These are phyloP conservation scores for Agrilus cyanescens DNA, from an alignment of 2,888 invertebrate species.

Conservation along the genomic window DNA sequence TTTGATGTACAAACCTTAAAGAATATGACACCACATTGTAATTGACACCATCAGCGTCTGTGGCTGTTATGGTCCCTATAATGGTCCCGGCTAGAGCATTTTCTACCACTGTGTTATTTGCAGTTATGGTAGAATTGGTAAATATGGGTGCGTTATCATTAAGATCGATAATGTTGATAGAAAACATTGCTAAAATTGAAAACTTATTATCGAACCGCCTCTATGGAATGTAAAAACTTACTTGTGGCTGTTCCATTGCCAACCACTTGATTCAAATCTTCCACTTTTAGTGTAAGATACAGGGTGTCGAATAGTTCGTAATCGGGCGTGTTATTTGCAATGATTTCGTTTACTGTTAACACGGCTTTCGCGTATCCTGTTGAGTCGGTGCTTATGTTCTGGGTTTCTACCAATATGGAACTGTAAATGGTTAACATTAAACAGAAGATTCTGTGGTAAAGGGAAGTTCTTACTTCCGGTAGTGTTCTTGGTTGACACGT, in stretches of 20 bases:
- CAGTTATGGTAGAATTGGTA: slow-evolving; percentile 34
- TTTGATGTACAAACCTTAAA: slow-evolving; percentile 35
- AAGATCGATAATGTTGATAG: slow-evolving; percentile 47
- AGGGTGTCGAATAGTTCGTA: slow-evolving; percentile 49
- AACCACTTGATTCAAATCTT: slow-evolving; percentile 39
- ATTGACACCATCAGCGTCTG: slow-evolving; percentile 48
- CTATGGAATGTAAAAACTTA: slow-evolving; percentile 20
- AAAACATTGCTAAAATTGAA: slow-evolving; percentile 39
- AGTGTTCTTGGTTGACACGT: slow-evolving; percentile 29
- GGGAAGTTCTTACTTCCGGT: slow-evolving; percentile 25
- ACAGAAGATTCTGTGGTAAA: neutral
- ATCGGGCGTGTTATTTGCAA: slow-evolving; percentile 27
- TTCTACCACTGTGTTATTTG: slow-evolving; percentile 41
- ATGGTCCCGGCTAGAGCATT: slow-evolving; percentile 35
- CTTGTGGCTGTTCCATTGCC: slow-evolving; percentile 40
- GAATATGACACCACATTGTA: slow-evolving; percentile 46
- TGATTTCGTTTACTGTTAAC: slow-evolving; percentile 10
- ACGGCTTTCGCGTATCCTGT: slow-evolving; percentile 5
- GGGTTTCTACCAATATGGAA: neutral
- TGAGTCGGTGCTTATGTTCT: neutral
- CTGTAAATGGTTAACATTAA: neutral
- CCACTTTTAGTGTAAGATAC: slow-evolving; percentile 41
- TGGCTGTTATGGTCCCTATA: slow-evolving; percentile 48
- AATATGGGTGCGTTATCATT: slow-evolving; percentile 54
- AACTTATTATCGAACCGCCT: slow-evolving; percentile 1